Percentiles rank a stretch among this genome's conserved stretches.
Evolutionary conservation across 2,888 invertebrate species (phyloP).

Genomic region (Euproctis similis): DNA sequence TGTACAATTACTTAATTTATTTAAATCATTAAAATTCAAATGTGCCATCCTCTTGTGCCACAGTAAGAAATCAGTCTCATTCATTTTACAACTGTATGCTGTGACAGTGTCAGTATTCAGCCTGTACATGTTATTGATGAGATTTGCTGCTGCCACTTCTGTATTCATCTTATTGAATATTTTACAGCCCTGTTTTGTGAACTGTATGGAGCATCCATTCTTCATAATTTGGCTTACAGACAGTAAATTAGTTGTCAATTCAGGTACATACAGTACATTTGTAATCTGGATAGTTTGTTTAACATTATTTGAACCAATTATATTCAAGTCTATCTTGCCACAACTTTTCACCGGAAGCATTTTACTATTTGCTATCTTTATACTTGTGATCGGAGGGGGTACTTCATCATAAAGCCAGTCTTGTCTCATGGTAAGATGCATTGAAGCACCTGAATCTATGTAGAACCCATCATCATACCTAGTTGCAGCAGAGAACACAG

Average conservation of each 20-base stretch:
- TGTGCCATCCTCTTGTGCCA: conserved; percentile 3
- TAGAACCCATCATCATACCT: background rate
- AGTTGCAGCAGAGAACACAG: no score
- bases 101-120: conserved; percentile 1
- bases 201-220: conserved; percentile 4
- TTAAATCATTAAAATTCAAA: conserved; percentile 1
- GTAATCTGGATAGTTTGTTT: background rate
- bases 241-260: conserved; percentile 3
- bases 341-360: conserved; percentile 3
- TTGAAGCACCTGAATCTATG: conserved; percentile 9
- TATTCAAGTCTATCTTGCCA: conserved; percentile 1
- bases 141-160: conserved; percentile 1
- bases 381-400: conserved; percentile 6
- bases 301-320: background rate
- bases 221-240: conserved; percentile 6
- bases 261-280: conserved; percentile 5
- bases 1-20: background rate
- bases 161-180: conserved; percentile 4
- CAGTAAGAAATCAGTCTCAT: conserved; percentile 1
- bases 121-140: conserved; percentile 6
- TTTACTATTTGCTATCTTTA: conserved; percentile 11
- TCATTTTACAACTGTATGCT: conserved; percentile 2
- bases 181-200: conserved; percentile 4
- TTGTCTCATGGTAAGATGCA: no score
- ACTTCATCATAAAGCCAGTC: no score